phyloP scores from a whole-genome alignment of 2,888 invertebrate genomes.

The Nomada ruficornis region DNA sequence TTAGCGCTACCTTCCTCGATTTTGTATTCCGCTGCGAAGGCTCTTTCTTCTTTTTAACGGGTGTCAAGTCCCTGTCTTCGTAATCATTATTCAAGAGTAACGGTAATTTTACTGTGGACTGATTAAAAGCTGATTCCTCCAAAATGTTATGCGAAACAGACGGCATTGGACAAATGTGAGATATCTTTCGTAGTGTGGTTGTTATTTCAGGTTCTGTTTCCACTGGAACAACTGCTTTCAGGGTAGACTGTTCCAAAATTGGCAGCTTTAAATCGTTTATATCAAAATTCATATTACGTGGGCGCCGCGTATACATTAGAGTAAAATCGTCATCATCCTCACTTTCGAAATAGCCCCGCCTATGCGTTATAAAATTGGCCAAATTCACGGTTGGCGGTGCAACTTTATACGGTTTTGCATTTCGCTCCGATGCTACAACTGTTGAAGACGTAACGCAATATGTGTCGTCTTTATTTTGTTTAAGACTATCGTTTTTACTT shows the following conservation, averaged over 20 bases:
- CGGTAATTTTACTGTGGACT: slow-evolving; percentile 51
- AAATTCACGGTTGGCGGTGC: slow-evolving; percentile 40
- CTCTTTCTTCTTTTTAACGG: not conserved
- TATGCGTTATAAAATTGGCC: slow-evolving; percentile 65
- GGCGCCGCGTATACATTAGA: slow-evolving; percentile 64
- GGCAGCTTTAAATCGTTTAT: slow-evolving; percentile 78
- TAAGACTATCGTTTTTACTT: not conserved
- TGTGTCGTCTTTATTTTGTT: not conserved
- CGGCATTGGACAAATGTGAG: slow-evolving; percentile 42
- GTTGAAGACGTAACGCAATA: not conserved
- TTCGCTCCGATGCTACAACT: not conserved
- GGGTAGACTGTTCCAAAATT: slow-evolving; percentile 50
- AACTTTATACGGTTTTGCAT: not conserved
- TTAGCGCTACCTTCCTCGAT: not conserved
- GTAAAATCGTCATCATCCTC: slow-evolving; percentile 79
- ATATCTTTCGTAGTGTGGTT: slow-evolving; percentile 58
- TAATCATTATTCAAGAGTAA: slow-evolving; percentile 33
- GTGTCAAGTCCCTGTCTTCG: slow-evolving; percentile 15
- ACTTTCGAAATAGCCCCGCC: slow-evolving; percentile 62
- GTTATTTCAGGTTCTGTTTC: slow-evolving; percentile 74
- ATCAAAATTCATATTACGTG: slow-evolving; percentile 68
- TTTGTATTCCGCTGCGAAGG: slow-evolving; percentile 4
- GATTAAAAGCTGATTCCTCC: slow-evolving; percentile 35
- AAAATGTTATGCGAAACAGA: slow-evolving; percentile 33
- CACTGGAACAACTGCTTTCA: slow-evolving; percentile 11